Base-by-base conservation (phyloP, 2,797 vertebrate species). In the Dallia pectoralis region DNA sequence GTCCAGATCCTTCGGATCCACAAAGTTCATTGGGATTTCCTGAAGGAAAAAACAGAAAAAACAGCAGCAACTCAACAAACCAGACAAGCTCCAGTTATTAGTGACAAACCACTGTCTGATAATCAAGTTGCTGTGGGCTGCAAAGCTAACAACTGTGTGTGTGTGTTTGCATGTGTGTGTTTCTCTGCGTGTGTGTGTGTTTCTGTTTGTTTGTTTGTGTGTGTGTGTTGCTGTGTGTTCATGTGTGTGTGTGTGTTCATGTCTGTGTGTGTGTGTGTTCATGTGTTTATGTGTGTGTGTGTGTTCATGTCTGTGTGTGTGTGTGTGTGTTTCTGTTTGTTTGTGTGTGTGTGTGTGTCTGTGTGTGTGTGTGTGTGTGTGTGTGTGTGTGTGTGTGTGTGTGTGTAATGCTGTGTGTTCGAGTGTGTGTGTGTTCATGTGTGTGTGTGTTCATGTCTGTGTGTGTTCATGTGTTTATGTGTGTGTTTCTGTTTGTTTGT, bases 11-110 rank as follows among this genome's bases (percentile, higher is more conserved):
- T 96, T 96, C 78, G 96, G 96, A 91, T 99, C 96, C 81, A 96
- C 96, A 88, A 99, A 98, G 83, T 99, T 99, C 97, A 98, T 99
- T 33, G 97, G 97, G 84, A 99, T 98, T 95, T 98, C 97, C 97
- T 99, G 90, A 66, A 51, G 49, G 49, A 44, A 11, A 44, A 44
- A 14, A 44, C 40, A 44, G 9, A 44, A 44, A 44, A 44, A 44
- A 44, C 40, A 40, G 40, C 6, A 12, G 40, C 11, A 12, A 11
- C 1, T 44, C 40, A 44, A 0, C 40, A 44, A 44, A 44, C 40
- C 40, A 44, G 40, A 44, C 40, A 44, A 44, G 40, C 40, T 11
- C 2, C 14, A 44, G 2, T 44, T 3, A 44, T 44, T 14, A 14
- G 40, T 44, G 40, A 40, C 33, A 44, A 44, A 11, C 40, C 14